phyloP scores from a whole-genome alignment of 2,888 invertebrate genomes.

The Hypolimnas misippus region DNA sequence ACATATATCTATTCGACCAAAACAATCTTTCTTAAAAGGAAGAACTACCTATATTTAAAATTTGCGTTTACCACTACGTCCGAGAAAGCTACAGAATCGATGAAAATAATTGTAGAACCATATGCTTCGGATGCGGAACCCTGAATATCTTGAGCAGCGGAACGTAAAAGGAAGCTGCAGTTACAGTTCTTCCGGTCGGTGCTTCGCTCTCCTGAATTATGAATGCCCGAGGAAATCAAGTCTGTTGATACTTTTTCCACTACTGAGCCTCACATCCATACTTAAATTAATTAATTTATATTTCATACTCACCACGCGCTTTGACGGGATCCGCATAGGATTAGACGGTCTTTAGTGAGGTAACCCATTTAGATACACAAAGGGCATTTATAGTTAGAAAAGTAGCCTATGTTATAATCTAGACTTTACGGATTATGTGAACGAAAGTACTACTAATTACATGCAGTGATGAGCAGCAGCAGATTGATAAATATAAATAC shows the following conservation, averaged over 20 bases:
- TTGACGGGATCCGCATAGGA: not conserved
- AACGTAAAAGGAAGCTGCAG: conserved; percentile 61
- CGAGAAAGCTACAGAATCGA: not conserved
- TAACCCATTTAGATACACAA: conserved; percentile 1
- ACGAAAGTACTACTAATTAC: too few species aligned
- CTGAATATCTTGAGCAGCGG: conserved; percentile 48
- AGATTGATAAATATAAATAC: too few species aligned
- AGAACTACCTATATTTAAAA: too few species aligned
- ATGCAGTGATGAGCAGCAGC: too few species aligned
- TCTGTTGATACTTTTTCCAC: conserved; percentile 54
- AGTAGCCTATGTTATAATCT: not conserved
- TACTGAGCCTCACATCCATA: conserved; percentile 18
- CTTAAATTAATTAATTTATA: conserved; percentile 11
- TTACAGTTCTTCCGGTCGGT: conserved; percentile 60
- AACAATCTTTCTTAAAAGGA: too few species aligned
- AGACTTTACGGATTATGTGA: too few species aligned
- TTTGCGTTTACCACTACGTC: too few species aligned
- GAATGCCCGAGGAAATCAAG: conserved; percentile 54
- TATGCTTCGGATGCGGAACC: conserved; percentile 31
- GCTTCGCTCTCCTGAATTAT: conserved; percentile 58
- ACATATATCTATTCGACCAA: too few species aligned
- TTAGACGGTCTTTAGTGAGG: not conserved
- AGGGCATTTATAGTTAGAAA: conserved; percentile 1
- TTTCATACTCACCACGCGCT: too few species aligned
- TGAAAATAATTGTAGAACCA: conserved; percentile 14